Conservation (phyloP, 2,888 invertebrate genomes). For the Phortica okadai region DNA sequence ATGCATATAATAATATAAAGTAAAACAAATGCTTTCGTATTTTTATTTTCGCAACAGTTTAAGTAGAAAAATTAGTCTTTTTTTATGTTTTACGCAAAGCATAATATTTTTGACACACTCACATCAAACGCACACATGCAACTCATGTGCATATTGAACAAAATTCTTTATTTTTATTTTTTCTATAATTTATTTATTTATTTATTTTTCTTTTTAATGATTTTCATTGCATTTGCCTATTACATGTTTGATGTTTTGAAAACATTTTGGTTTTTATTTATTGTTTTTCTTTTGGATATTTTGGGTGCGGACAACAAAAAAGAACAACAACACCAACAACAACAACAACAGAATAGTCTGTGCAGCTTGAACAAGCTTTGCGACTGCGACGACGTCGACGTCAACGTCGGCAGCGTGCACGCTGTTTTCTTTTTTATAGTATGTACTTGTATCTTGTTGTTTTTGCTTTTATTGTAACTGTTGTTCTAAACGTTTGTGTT, state of each 20-base stretch:
- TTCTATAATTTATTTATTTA: not conserved
- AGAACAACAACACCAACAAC: not conserved
- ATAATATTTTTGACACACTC: too few species aligned
- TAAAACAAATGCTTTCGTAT: too few species aligned
- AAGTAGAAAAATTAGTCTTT: too few species aligned
- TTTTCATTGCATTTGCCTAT: not conserved
- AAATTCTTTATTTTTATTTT: not conserved
- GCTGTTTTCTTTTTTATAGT: not conserved
- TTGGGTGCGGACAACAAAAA: slow-evolving; percentile 28
- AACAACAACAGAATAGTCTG: not conserved
- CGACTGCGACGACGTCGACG: not conserved
- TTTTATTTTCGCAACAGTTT: too few species aligned
- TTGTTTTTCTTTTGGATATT: slow-evolving; percentile 23
- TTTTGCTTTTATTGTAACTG: not conserved
- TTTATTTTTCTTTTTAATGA: not conserved
- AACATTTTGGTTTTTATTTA: not conserved
- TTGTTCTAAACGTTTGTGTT: not conserved
- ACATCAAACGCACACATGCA: not conserved
- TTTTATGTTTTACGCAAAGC: too few species aligned
- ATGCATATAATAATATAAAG: too few species aligned
- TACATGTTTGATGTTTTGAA: not conserved
- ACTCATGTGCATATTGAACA: not conserved
- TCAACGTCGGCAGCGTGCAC: not conserved
- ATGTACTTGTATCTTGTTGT: not conserved
- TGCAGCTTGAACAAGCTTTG: not conserved